Base-by-base conservation (phyloP, 2,113 vertebrate species). In the Neolamprologus longior region DNA sequence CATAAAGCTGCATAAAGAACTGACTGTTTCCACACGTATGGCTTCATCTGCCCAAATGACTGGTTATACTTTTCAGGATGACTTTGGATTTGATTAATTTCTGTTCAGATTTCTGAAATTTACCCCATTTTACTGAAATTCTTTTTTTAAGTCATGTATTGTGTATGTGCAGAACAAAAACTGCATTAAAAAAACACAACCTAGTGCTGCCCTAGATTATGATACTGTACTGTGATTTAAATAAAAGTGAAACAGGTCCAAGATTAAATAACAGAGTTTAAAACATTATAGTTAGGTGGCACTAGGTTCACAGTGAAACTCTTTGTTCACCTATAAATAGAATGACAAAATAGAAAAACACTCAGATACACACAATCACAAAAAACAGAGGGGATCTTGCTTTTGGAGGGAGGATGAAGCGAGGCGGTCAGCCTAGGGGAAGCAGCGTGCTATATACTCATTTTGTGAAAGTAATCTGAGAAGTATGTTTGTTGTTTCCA, bases 161-260 rank as follows among this genome's bases (percentile, higher is more conserved):
- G 17, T 5, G 15, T 76, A 47, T 76, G 68, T 47, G 40, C 12
- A 76, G 35, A 78, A 78, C 13, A 47, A 12, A 78, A 50, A 7
- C 47, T 35, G 24, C 10, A 5, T 58, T 28, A 37, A 55, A 52
- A 88, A 88, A 80, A 24, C 52, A 71, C 52, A 13, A 80, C 42
- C 24, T 31, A 42, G 40, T 42, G 3, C 11, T 42, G 40, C 11
- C 40, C 40, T 42, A 42, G 40, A 42, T 42, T 42, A 73, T 73
- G 40, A 26, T 73, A 26, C 35, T 73, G 40, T 73, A 73, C 33
- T 37, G 61, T 68, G 61, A 73, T 4, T 73, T 15, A 42, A 73
- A 73, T 45, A 45, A 45, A 73, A 73, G 68, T 73, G 21, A 73
- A 42, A 45, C 40, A 4, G 12, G 33, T 37, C 61, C 61, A 37